Evolutionary conservation across 2,888 invertebrate species (phyloP), one percentile per base, ranked within the genome.

Genomic region (Silvanus unidentatus): DNA sequence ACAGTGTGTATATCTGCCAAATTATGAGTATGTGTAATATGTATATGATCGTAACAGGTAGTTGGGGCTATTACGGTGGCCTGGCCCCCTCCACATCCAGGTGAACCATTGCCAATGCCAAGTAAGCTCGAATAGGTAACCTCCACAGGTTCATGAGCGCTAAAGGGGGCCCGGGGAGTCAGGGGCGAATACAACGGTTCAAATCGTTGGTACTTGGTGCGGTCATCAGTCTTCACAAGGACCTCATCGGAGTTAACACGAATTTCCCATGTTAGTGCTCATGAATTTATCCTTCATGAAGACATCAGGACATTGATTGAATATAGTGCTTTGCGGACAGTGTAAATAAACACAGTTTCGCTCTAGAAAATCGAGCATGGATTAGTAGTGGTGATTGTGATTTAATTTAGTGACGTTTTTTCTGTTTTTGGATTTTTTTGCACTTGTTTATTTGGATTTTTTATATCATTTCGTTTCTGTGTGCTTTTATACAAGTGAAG

Each of bases 181-280:
- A 57, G 57, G 59, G 59, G 55, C 58, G 58, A 58, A 57, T 59
- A 65, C 67, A 69, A 68, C 69, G 68, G 67, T 69, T 65, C 66
- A 53, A 55, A 50, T 47, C 50, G 50, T 50, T 50, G 47, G 48
- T 37, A 37, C 37, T 37, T 32, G 16, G 15, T 37, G 68, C 72
- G 71, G 72, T 72, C 72, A 73, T 69, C 72, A 71, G 72, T 71
- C 71, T 69, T 66, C 58, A 60, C 62, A 64, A 65, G 65, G 66
- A 65, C 64, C 58, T 64, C 60, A 53, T 56, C 55, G 58, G 56
- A 57, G 55, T 47, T 52, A 60, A 55, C 64, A 63, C 64, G 59
- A 53, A 53, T 27, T 16, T 40, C 27, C 43, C 8, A 22, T 22
- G 22, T 22, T 37, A 38, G 27, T 27, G 37, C 39, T 15, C 29